Conservation (phyloP, 2,113 vertebrate genomes). For the Morone saxatilis region DNA sequence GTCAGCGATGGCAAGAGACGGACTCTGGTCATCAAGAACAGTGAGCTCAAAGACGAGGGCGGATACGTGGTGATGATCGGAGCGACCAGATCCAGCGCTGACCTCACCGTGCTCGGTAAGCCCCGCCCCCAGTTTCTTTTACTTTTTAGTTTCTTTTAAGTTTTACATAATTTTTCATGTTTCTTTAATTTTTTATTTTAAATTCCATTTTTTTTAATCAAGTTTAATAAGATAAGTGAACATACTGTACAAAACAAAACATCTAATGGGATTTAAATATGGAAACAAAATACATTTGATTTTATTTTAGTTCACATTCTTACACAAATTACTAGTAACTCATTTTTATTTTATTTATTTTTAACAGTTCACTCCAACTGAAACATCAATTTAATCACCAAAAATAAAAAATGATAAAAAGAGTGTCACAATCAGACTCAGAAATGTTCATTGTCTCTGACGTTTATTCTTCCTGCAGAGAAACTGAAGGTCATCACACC, state of each 20-base stretch:
- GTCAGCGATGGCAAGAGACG: constrained; percentile 93
- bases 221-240: background rate
- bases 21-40: constrained; percentile 87
- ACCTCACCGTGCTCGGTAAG: constrained; percentile 93
- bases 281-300: too few species aligned
- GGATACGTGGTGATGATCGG: constrained; percentile 89
- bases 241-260: too few species aligned
- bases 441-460: background rate
- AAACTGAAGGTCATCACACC: constrained; percentile 95
- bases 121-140: background rate
- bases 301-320: too few species aligned
- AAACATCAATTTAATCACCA: too few species aligned
- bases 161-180: too few species aligned
- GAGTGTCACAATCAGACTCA: background rate
- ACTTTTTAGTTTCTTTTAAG: too few species aligned
- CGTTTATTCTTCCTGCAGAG: constrained; percentile 82
- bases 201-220: background rate
- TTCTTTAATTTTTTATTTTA: too few species aligned
- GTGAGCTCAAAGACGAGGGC: constrained; percentile 89
- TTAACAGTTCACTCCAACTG: too few species aligned
- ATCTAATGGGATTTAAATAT: too few species aligned
- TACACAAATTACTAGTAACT: too few species aligned
- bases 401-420: too few species aligned
- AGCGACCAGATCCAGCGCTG: constrained; percentile 89
- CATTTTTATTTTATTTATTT: too few species aligned